phyloP scores from a whole-genome alignment of 2,797 vertebrate genomes.

The Crax fasciolata region DNA sequence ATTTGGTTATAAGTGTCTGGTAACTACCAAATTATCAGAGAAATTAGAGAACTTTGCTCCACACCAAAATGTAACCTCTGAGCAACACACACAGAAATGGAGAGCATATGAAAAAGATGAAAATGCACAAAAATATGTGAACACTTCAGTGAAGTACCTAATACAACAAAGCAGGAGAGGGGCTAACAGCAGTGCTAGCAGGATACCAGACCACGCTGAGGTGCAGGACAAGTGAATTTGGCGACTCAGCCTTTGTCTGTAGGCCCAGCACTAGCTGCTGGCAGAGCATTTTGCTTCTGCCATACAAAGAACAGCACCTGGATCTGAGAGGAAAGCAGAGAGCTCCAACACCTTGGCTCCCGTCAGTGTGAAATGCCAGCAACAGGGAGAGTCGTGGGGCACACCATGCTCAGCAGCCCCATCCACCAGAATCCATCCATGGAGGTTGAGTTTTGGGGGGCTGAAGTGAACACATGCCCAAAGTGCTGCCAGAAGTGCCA shows the following conservation, averaged over 20 bases:
- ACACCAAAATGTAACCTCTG: neutral
- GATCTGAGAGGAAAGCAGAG: neutral
- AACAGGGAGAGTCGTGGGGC: neutral
- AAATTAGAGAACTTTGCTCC: neutral
- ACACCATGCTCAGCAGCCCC: rapidly evolving
- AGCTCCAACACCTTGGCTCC: neutral
- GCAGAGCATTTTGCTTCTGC: neutral
- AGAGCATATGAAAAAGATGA: neutral
- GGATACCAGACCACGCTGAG: neutral
- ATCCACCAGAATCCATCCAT: neutral
- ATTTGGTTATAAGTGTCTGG: neutral
- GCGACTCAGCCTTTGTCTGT: neutral
- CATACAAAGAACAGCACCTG: neutral
- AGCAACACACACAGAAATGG: neutral
- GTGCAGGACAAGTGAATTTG: neutral
- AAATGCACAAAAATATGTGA: neutral
- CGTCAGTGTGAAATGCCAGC: rapidly evolving
- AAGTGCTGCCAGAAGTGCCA: neutral
- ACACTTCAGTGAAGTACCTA: neutral
- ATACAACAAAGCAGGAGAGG: neutral
- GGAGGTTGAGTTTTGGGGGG: neutral
- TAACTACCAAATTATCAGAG: neutral
- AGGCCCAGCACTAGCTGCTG: neutral
- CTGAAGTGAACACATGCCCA: neutral
- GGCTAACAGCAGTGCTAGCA: neutral